phyloP scores from a whole-genome alignment of 2,888 invertebrate species.

The Dasypogon diadema region DNA sequence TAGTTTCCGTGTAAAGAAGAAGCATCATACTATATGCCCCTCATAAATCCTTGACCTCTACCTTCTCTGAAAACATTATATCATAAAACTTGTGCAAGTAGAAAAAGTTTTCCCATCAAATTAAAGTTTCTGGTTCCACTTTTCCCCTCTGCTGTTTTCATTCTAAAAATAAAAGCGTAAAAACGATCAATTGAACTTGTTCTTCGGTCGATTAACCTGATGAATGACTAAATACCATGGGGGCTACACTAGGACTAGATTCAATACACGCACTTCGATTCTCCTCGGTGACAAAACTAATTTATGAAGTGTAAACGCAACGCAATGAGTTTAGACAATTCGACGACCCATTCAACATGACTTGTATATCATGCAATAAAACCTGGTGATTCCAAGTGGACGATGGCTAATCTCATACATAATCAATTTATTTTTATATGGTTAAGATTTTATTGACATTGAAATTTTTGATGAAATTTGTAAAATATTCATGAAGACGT shows the following conservation, averaged over 20 bases:
- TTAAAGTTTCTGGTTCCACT: not conserved
- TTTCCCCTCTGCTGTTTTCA: slow-evolving; percentile 4
- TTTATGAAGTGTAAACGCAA: not conserved
- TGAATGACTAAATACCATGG: slow-evolving; percentile 19
- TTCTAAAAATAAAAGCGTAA: slow-evolving; percentile 15
- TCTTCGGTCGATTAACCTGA: slow-evolving; percentile 23
- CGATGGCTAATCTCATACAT: too few relatives aligned
- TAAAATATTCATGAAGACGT: too few relatives aligned
- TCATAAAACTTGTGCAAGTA: not conserved
- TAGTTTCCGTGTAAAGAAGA: not conserved
- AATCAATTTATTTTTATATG: too few relatives aligned
- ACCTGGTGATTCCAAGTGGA: too few relatives aligned
- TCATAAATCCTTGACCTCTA: not conserved
- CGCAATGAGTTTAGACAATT: not conserved
- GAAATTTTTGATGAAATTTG: too few relatives aligned
- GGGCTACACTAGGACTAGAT: not conserved
- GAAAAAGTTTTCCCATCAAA: not conserved
- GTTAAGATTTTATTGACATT: too few relatives aligned
- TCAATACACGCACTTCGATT: not conserved
- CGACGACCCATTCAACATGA: not conserved
- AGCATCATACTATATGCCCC: not conserved
- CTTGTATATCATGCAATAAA: not conserved
- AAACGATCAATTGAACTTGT: slow-evolving; percentile 23
- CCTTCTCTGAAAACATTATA: not conserved
- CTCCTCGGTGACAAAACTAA: not conserved